phyloP scores from a whole-genome alignment of 2,888 invertebrate genomes.

The Chaetogeoica ovagalla region DNA sequence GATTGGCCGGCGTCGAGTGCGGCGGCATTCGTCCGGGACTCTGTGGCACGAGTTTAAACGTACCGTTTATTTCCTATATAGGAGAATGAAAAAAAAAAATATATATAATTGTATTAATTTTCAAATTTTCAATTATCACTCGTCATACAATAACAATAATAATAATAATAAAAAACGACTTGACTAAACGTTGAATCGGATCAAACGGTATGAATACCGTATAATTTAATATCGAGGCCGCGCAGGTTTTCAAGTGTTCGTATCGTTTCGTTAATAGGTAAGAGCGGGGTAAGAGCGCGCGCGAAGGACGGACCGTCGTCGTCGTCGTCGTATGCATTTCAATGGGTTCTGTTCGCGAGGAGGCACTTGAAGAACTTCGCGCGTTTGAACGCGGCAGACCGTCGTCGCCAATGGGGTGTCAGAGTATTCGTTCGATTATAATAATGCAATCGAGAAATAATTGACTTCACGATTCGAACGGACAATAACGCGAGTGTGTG shows the following conservation, averaged over 20 bases:
- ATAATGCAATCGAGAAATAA: no score
- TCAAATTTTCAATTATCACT: no score
- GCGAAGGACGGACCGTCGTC: not conserved
- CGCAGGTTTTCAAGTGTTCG: conserved; percentile 7
- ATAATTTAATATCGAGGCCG: no score
- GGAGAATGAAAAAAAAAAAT: conserved; percentile 55
- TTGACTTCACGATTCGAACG: no score
- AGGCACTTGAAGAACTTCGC: conserved; percentile 27
- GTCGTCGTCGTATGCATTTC: conserved; percentile 12
- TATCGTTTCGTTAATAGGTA: not conserved
- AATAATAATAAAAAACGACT: not conserved
- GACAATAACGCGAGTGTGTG: no score
- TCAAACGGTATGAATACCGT: not conserved
- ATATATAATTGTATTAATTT: not conserved
- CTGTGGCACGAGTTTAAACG: conserved; percentile 74
- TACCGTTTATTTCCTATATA: conserved; percentile 66
- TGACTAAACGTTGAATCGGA: not conserved
- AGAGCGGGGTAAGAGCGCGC: no score
- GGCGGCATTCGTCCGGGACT: conserved; percentile 61
- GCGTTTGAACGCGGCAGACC: no score
- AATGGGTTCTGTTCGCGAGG: conserved; percentile 30
- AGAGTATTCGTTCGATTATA: no score
- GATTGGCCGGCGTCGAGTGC: conserved; percentile 60
- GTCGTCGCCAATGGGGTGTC: no score
- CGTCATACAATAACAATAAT: not conserved